Evolutionary conservation across 2,888 invertebrate species (phyloP).

Genomic region (Unio pictorum): DNA sequence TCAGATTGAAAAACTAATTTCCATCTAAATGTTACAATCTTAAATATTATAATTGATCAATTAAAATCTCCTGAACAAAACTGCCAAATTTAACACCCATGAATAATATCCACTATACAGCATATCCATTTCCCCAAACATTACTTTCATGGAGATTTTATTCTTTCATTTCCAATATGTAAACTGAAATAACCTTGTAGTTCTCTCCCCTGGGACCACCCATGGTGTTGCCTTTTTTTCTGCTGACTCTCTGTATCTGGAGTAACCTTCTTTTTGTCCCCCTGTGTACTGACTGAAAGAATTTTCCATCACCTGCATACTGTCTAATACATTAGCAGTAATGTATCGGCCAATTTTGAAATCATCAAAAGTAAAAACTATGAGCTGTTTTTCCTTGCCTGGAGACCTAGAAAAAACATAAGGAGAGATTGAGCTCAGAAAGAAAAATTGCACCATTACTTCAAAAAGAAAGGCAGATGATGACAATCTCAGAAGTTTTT

Average conservation of each 20-base stretch:
- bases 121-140: background rate
- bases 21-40: too few relatives aligned
- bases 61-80: too few relatives aligned
- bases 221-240: conserved; percentile 28
- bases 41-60: too few relatives aligned
- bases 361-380: conserved; percentile 54
- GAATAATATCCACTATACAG: background rate
- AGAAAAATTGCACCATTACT: background rate
- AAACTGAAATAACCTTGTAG: conserved; percentile 38
- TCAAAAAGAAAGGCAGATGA: too few relatives aligned
- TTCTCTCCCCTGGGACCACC: conserved; percentile 56
- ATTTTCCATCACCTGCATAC: conserved; percentile 20
- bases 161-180: background rate
- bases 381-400: conserved; percentile 55
- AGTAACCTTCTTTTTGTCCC: conserved; percentile 24
- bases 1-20: too few relatives aligned
- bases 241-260: conserved; percentile 26
- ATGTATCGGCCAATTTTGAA: conserved; percentile 58
- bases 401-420: conserved; percentile 33
- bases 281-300: conserved; percentile 13
- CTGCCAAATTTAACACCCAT: too few relatives aligned
- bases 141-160: background rate
- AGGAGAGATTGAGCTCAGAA: background rate
- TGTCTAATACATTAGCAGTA: conserved; percentile 39
- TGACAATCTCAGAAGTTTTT: too few relatives aligned